A percentile compares a stretch with the other conserved stretches of the same genome.
Evolutionary conservation across 1,140 invertebrate species (phyloP).

Genomic region (Protaetia brevitarsis): DNA sequence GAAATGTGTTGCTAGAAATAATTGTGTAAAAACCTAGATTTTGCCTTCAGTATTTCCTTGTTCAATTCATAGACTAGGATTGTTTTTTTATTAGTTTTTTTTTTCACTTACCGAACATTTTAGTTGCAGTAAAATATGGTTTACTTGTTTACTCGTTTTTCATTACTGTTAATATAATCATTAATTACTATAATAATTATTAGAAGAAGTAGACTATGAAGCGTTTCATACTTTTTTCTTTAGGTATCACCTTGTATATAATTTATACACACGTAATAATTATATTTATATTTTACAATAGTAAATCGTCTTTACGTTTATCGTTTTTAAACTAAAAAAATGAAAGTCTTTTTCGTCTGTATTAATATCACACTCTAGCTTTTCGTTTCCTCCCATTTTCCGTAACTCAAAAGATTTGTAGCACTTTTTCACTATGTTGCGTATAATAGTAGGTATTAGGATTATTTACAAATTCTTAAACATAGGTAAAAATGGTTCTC

Average conservation of each 20-base stretch:
- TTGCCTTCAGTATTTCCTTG: background rate
- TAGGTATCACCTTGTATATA: background rate
- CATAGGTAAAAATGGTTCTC: background rate
- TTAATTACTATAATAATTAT: background rate
- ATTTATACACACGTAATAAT: background rate
- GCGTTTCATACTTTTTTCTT: background rate
- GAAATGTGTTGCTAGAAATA: no score
- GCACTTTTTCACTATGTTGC: conserved; percentile 9
- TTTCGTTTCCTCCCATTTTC: background rate
- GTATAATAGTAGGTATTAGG: background rate
- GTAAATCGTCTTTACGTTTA: background rate
- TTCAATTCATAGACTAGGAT: conserved; percentile 7
- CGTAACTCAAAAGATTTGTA: background rate
- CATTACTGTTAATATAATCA: background rate
- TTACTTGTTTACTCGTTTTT: no score
- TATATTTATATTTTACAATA: background rate
- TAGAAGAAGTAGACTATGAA: conserved; percentile 2
- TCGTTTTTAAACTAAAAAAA: background rate
- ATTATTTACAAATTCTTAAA: conserved; percentile 11
- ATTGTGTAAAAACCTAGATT: no score
- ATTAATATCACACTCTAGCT: conserved; percentile 16
- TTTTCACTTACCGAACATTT: no score
- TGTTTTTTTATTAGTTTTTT: background rate
- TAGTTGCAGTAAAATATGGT: no score
- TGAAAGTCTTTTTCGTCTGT: background rate